These are phyloP conservation scores for Onychomys leucogaster DNA, from an alignment of 2,797 vertebrate genomes.

Conservation along the genomic window DNA sequence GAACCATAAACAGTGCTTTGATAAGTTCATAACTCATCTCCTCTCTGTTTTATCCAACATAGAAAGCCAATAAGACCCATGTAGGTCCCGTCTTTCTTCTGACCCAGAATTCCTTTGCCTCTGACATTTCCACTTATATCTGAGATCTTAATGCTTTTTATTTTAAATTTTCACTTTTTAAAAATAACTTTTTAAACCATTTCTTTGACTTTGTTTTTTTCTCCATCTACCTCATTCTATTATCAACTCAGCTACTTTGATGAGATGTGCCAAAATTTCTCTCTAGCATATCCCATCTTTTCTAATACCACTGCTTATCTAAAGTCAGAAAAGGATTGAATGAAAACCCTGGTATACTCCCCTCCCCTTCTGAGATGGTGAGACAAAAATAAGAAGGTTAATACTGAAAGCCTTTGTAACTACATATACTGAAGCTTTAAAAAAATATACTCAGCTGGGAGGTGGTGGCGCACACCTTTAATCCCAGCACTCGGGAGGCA, in stretches of 20 bases:
- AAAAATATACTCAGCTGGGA: too few species aligned
- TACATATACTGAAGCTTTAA: not conserved
- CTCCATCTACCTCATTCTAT: not conserved
- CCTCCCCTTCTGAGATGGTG: not conserved
- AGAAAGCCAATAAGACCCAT: not conserved
- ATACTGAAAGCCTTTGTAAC: not conserved
- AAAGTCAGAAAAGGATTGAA: constrained; percentile 32
- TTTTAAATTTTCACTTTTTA: constrained; percentile 44
- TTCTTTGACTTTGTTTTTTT: constrained; percentile 3
- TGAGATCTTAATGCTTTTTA: constrained; percentile 11
- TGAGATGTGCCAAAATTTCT: not conserved
- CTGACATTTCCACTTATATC: constrained; percentile 13
- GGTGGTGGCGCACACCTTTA: too few species aligned
- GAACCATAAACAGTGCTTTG: not conserved
- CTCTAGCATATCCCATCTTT: not conserved
- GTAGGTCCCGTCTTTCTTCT: not conserved
- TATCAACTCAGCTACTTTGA: constrained; percentile 17
- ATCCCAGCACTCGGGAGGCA: too few species aligned
- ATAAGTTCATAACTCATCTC: not conserved
- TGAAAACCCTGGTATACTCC: not conserved
- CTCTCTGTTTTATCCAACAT: not conserved
- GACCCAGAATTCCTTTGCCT: not conserved
- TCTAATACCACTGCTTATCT: not conserved
- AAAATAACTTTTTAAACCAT: not conserved
- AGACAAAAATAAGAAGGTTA: not conserved